Evolutionary conservation across 1,140 invertebrate genomes (phyloP), one percentile per base, ranked within the genome.

Genomic region (Caenorhabditis inopinata): DNA sequence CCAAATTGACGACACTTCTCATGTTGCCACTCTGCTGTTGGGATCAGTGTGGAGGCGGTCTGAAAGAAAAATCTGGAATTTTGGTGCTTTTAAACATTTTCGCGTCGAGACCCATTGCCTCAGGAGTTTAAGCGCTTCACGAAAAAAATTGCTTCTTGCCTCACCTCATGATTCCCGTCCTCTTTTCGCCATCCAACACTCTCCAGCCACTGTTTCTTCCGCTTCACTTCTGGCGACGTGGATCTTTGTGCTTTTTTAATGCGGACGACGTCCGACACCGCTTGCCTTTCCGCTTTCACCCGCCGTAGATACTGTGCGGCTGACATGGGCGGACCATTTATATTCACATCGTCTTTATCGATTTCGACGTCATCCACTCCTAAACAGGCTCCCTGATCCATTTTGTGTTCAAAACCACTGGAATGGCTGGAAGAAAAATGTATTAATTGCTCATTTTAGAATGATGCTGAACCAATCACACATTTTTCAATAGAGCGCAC

Each of bases 341-440:
- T 18, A 58, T 58, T 29, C 11, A 32, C 51, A 21, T 58, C 51
- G 12, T 23, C 51, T 16, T 14, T 11, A 23, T 58, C 51, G 14
- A 58, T 29, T 16, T 29, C 51, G 2, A 16, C 32, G 58, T 38
- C 32, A 0, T 68, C 58, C 2, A 9, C 23, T 1, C n/a, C 58
- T 6, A 68, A 18, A 68, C 58, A 68, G 23, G 58, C 58, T 68
- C 38, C 58, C 38, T 68, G 58, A 25, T 68, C 58, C 58, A 68
- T 68, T 68, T 38, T 68, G 2, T 11, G 27, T 11, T 14, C 11
- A 58, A 25, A 25, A 25, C 32, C 16, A n/a, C 2, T 12, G 46
- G 46, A 47, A 6, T 4, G 3, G 18, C 5, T 47, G 18, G 46
- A 16, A 7, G 3, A 16, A 47, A 47, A 47, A 47, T 47, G 5